phyloP scores from a whole-genome alignment of 2,888 invertebrate genomes.

The Dioctria linearis region DNA sequence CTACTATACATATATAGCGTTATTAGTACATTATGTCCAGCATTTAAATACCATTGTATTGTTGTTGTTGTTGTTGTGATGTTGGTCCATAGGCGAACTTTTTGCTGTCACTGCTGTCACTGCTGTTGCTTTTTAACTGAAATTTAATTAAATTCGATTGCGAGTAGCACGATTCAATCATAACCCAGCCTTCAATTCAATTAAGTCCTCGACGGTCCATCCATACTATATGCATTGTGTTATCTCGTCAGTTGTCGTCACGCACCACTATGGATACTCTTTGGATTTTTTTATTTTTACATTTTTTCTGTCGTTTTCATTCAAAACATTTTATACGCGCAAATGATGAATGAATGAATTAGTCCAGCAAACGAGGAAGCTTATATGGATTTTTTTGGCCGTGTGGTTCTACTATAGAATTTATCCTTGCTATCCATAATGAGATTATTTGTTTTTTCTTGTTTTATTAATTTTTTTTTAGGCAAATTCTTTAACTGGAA shows the following conservation, averaged over 20 bases:
- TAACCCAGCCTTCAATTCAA: constrained; percentile 47
- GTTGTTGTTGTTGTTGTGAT: constrained; percentile 8
- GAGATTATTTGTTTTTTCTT: no score
- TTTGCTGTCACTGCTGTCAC: neutral
- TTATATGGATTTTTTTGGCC: no score
- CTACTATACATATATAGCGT: neutral
- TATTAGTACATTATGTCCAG: constrained; percentile 24
- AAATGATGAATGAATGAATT: no score
- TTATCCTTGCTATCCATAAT: no score
- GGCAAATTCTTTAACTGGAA: no score
- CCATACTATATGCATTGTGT: neutral
- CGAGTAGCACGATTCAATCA: constrained; percentile 48
- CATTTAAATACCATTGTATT: constrained; percentile 1
- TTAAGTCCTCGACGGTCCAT: constrained; percentile 30
- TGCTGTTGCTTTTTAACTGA: neutral
- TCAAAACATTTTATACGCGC: no score
- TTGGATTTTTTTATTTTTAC: neutral
- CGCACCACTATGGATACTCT: neutral
- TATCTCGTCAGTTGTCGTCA: neutral
- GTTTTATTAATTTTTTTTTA: no score
- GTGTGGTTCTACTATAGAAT: no score
- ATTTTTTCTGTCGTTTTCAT: no score
- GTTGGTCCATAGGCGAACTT: neutral
- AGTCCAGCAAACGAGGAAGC: no score
- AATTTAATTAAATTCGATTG: constrained; percentile 46